phyloP scores from a whole-genome alignment of 2,888 invertebrate species.

The Acanthoscelides obtectus region DNA sequence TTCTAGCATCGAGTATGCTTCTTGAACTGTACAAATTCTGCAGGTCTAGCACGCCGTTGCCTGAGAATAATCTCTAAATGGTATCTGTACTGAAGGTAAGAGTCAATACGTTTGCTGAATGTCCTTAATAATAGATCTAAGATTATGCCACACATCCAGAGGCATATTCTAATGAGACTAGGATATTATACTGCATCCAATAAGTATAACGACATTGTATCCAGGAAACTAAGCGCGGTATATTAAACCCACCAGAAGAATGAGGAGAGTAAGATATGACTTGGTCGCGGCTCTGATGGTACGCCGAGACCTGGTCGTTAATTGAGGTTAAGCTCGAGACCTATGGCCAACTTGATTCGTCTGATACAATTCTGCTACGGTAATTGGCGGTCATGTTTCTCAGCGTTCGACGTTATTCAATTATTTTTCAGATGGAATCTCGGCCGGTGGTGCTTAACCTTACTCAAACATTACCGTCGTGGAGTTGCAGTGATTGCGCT shows the following conservation, averaged over 20 bases:
- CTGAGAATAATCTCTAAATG: too few relatives aligned
- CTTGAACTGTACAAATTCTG: too few relatives aligned
- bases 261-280: background rate
- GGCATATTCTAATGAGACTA: background rate
- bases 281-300: background rate
- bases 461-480: conserved; percentile 3
- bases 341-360: conserved; percentile 24
- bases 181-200: background rate
- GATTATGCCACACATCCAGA: background rate
- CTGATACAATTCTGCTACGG: conserved; percentile 30
- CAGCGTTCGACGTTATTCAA: conserved; percentile 33
- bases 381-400: conserved; percentile 30
- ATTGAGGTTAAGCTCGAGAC: conserved; percentile 25
- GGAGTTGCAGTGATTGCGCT: background rate
- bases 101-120: too few relatives aligned
- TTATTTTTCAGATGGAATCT: conserved; percentile 28
- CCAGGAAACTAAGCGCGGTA: background rate
- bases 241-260: background rate
- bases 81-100: too few relatives aligned
- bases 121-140: too few relatives aligned
- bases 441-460: conserved; percentile 6
- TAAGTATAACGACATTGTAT: background rate
- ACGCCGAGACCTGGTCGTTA: conserved; percentile 9
- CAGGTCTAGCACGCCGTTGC: too few relatives aligned
- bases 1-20: too few relatives aligned